These are phyloP conservation scores for Strix occidentalis DNA, from an alignment of 2,797 vertebrate genomes.

Conservation along the genomic window DNA sequence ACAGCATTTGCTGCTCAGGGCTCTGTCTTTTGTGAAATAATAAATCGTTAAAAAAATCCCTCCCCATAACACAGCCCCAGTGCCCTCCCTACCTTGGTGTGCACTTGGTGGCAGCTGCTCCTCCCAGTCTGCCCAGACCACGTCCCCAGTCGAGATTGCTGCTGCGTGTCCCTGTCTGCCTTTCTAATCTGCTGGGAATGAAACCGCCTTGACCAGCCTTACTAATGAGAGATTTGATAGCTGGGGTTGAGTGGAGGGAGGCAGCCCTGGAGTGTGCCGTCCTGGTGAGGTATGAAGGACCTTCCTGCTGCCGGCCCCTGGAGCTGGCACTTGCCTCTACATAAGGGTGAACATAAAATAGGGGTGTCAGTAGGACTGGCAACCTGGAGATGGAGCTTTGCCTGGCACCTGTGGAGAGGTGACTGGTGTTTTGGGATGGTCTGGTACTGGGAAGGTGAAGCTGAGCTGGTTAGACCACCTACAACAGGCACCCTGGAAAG, in stretches of 20 bases:
- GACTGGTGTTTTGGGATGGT: not conserved
- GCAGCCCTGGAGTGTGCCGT: not conserved
- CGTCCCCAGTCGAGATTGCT: not conserved
- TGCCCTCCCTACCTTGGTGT: not conserved
- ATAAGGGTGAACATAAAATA: rapidly evolving
- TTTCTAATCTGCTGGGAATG: not conserved
- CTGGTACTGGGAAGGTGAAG: not conserved
- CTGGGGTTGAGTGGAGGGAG: not conserved
- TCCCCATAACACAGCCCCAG: not conserved
- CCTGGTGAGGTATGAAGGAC: rapidly evolving
- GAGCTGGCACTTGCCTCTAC: not conserved
- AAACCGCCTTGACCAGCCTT: not conserved
- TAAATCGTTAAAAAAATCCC: not conserved
- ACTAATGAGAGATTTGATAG: not conserved
- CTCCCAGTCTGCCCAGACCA: not conserved
- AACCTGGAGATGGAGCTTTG: not conserved
- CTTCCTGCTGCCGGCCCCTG: rapidly evolving
- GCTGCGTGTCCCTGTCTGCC: not conserved
- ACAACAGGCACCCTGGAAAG: not conserved
- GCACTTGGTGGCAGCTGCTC: not conserved
- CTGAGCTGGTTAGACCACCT: not conserved
- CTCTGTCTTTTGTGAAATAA: not conserved
- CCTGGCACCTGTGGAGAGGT: not conserved
- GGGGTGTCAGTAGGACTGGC: not conserved
- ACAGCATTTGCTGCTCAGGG: rapidly evolving